These are phyloP conservation scores for Lonchura striata DNA, from an alignment of 2,113 vertebrate species.

Conservation along the genomic window DNA sequence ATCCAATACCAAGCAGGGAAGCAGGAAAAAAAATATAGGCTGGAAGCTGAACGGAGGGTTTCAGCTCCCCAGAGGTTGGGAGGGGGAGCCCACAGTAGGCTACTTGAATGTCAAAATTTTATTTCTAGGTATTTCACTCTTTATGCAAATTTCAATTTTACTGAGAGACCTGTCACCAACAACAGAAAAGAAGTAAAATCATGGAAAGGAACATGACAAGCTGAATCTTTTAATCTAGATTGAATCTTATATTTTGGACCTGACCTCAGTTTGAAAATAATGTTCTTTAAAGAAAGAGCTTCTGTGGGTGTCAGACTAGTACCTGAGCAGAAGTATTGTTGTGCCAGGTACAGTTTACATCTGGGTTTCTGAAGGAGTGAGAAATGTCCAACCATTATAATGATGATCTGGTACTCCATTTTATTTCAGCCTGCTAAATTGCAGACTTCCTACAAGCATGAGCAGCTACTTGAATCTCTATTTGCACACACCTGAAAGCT, in stretches of 20 bases:
- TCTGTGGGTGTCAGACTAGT: background rate
- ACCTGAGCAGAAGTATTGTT: background rate
- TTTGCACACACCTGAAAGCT: background rate
- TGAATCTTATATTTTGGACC: background rate
- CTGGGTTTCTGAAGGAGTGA: background rate
- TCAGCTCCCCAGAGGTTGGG: background rate
- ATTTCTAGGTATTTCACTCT: background rate
- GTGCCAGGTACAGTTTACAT: background rate
- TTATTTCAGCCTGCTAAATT: background rate
- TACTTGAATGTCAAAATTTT: background rate
- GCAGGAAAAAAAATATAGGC: background rate
- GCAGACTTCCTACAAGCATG: background rate
- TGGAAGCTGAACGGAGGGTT: background rate
- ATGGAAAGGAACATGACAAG: background rate
- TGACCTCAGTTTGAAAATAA: background rate
- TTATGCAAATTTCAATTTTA: background rate
- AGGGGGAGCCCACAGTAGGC: background rate
- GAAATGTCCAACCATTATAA: background rate
- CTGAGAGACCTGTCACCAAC: background rate
- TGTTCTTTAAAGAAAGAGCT: background rate
- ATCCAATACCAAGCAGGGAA: background rate
- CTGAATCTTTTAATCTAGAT: background rate
- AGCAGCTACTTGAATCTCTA: background rate
- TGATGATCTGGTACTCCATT: background rate
- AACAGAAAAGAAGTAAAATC: background rate